Evolutionary conservation across 2,888 invertebrate genomes (phyloP).

Genomic region (Tetragonula carbonaria): DNA sequence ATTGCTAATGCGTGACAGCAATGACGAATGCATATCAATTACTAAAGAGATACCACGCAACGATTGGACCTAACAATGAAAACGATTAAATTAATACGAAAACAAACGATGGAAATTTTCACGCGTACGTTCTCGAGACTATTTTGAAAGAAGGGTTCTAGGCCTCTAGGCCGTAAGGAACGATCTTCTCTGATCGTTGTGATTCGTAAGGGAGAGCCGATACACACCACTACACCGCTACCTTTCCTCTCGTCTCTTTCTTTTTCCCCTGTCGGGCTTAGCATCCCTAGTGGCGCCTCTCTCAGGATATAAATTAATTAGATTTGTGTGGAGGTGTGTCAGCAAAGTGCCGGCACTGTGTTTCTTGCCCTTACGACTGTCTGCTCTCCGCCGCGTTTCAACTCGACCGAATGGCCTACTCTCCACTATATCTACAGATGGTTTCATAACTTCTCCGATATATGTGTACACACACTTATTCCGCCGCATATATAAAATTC

Average conservation of each 20-base stretch:
- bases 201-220: slow-evolving; percentile 30
- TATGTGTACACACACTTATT: not conserved
- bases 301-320: slow-evolving; percentile 83
- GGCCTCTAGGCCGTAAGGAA: slow-evolving; percentile 1
- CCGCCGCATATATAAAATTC: not conserved
- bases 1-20: not conserved
- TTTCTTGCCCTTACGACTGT: slow-evolving; percentile 66
- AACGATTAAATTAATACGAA: not conserved
- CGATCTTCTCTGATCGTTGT: slow-evolving; percentile 28
- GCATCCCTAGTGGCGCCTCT: slow-evolving; percentile 80
- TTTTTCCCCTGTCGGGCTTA: slow-evolving; percentile 59
- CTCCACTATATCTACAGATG: slow-evolving; percentile 57
- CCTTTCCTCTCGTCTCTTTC: slow-evolving; percentile 34
- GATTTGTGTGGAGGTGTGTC: slow-evolving; percentile 83
- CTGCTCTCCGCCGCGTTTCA: slow-evolving; percentile 61
- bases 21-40: not conserved
- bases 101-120: not conserved
- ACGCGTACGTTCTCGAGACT: not conserved
- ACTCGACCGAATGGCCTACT: slow-evolving; percentile 58
- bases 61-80: not conserved
- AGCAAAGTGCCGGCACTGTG: slow-evolving; percentile 73
- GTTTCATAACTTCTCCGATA: slow-evolving; percentile 61
- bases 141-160: slow-evolving; percentile 1
- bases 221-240: slow-evolving; percentile 1
- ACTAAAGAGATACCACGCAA: not conserved